Percentiles rank a stretch among this genome's conserved stretches.
Conservation (phyloP, 1,140 invertebrate genomes). For the Oncopodura yosiiana region DNA sequence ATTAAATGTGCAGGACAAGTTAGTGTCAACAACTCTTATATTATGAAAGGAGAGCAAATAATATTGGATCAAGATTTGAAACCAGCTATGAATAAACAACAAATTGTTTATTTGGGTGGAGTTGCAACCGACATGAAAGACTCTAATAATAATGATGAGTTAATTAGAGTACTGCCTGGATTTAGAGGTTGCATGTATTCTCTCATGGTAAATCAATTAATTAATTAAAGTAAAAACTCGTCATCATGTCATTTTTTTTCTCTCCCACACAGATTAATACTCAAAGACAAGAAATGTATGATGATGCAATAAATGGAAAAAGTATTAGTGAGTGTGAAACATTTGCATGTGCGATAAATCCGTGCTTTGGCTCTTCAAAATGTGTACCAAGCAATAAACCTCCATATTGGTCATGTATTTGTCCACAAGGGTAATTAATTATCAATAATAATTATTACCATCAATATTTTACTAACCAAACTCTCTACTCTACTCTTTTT, state of each 20-base stretch:
- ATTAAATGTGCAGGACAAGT: slow-evolving; percentile 22
- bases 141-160: slow-evolving; percentile 14
- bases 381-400: slow-evolving; percentile 18
- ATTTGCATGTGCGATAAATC: slow-evolving; percentile 30
- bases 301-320: slow-evolving; percentile 29
- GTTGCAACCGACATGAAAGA: neutral
- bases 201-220: slow-evolving; percentile 12
- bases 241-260: neutral
- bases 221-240: neutral
- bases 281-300: slow-evolving; percentile 23
- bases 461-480: neutral
- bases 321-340: slow-evolving; percentile 28
- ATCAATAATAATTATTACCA: neutral
- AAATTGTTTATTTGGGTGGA: slow-evolving; percentile 27
- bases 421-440: slow-evolving; percentile 26
- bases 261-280: slow-evolving; percentile 21
- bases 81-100: neutral
- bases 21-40: slow-evolving; percentile 30
- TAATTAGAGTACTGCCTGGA: slow-evolving; percentile 25
- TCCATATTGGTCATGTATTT: slow-evolving; percentile 33
- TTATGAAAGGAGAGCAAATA: slow-evolving; percentile 34
- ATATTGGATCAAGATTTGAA: slow-evolving; percentile 10
- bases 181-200: slow-evolving; percentile 32
- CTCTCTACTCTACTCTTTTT: slow-evolving; percentile 33
- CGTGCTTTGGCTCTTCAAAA: slow-evolving; percentile 18